Evolutionary conservation across 1,140 invertebrate species (phyloP), one percentile per base, ranked within the genome.

Genomic region (Drosophila takahashii): DNA sequence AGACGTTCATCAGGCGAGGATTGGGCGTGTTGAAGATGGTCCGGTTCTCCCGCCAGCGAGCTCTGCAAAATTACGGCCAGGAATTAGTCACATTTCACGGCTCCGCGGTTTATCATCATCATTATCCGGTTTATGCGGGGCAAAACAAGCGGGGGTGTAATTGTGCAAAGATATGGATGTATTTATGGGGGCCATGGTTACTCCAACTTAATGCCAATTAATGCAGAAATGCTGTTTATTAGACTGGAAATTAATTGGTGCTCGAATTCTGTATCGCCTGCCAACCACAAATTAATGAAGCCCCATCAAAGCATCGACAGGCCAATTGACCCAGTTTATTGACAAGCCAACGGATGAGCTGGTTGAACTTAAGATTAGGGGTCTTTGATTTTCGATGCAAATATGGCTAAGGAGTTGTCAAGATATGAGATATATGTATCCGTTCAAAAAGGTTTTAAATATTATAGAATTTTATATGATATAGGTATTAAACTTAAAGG

Each of bases 21-120:
- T 98, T 98, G n/a, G 97, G 97, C 29, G 97, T 98, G 91, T 98
- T 98, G 93, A 98, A 98, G 84, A 98, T 98, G 16, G 97, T 97
- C 2, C 97, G 94, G 92, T 97, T 98, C 87, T 98, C 97, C 72
- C 96, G 94, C 96, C 97, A 98, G 80, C 97, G 94, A 18, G 97
- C 97, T 91, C 97, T 98, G 93, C 8, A 58, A 77, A 77, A 45
- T 27, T 15, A 53, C 10, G 26, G 47, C 0, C 37, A 22, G 15
- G 42, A 50, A 77, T 85, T 80, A 69, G 61, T 66, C 39, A 34
- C 18, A 10, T 41, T 51, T 57, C 18, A 29, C 11, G 22, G 26
- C 13, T 8, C 44, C 34, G 11, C 11, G 47, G 47, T 10, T 51
- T n/a, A 34, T 13, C 6, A 51, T 47, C 45, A 16, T 51, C 8